Conservation (phyloP, 2,888 invertebrate species). For the Drosophila rellima region DNA sequence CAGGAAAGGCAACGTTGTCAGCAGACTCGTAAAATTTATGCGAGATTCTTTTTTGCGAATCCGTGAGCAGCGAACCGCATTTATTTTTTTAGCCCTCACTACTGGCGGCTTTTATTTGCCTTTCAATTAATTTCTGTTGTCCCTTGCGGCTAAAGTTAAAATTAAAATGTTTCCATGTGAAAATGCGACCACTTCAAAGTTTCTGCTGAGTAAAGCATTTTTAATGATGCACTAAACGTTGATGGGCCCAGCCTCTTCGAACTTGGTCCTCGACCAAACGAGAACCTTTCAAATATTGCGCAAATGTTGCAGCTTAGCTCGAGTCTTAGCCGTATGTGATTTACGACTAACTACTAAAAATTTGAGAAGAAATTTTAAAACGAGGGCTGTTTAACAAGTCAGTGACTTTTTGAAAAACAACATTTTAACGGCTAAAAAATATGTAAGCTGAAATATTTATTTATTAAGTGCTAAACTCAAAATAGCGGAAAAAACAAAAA, state of each 20-base stretch:
- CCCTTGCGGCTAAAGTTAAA: constrained; percentile 40
- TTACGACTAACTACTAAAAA: constrained; percentile 4
- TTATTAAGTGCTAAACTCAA: no score
- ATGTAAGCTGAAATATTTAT: no score
- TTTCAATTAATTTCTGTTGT: constrained; percentile 47
- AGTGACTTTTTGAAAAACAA: no score
- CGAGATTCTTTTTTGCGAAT: constrained; percentile 23
- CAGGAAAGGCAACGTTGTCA: constrained; percentile 48
- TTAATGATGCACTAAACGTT: constrained; percentile 73
- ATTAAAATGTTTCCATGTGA: constrained; percentile 45
- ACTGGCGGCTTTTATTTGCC: constrained; percentile 34
- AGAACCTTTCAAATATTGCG: constrained; percentile 24
- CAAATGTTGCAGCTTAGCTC: constrained; percentile 26
- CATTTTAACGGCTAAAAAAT: no score
- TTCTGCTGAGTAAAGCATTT: constrained; percentile 61
- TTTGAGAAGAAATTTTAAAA: neutral
- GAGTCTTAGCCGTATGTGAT: constrained; percentile 7
- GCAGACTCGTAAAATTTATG: constrained; percentile 59
- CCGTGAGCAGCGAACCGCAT: constrained; percentile 22
- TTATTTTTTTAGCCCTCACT: constrained; percentile 20
- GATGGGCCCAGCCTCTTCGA: constrained; percentile 32
- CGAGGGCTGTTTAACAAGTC: neutral
- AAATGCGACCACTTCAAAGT: constrained; percentile 57
- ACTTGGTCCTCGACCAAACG: constrained; percentile 20
- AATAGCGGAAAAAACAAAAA: no score